Evolutionary conservation across 1,140 invertebrate species (phyloP).

Genomic region (Geopemphigus sp.): DNA sequence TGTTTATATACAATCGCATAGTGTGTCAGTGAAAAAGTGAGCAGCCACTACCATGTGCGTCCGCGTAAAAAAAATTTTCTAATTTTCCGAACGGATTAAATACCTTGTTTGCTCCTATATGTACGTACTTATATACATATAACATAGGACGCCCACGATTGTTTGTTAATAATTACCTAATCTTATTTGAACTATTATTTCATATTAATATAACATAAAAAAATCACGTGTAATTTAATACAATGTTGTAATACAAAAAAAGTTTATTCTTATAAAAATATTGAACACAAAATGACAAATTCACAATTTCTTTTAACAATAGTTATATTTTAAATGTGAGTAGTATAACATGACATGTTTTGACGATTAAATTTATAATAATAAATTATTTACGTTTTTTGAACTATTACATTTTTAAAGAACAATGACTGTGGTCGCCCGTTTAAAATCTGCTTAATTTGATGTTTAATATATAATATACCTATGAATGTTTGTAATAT

Average conservation of each 20-base stretch:
- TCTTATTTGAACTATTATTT: too few relatives aligned
- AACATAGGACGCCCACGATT: too few relatives aligned
- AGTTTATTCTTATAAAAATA: not conserved
- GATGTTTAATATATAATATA: not conserved
- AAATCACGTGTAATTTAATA: conserved; percentile 6
- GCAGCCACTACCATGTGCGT: not conserved
- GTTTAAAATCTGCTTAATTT: not conserved
- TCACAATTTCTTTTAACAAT: too few relatives aligned
- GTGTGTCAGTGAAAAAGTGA: not conserved
- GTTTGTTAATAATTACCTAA: too few relatives aligned
- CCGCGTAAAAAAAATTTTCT: too few relatives aligned
- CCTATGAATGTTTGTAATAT: not conserved
- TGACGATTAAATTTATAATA: not conserved
- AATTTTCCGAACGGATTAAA: not conserved
- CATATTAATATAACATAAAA: not conserved
- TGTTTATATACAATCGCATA: conserved; percentile 16
- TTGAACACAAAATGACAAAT: conserved; percentile 2
- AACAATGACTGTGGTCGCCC: not conserved
- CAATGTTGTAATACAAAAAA: conserved; percentile 20
- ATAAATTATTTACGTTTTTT: not conserved
- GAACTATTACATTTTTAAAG: not conserved
- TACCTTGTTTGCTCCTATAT: too few relatives aligned
- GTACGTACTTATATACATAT: too few relatives aligned
- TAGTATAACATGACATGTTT: not conserved
- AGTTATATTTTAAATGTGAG: not conserved